Evolutionary conservation across 2,888 invertebrate species (phyloP), one percentile per base, ranked within the genome.

Genomic region (Halictus ligatus): DNA sequence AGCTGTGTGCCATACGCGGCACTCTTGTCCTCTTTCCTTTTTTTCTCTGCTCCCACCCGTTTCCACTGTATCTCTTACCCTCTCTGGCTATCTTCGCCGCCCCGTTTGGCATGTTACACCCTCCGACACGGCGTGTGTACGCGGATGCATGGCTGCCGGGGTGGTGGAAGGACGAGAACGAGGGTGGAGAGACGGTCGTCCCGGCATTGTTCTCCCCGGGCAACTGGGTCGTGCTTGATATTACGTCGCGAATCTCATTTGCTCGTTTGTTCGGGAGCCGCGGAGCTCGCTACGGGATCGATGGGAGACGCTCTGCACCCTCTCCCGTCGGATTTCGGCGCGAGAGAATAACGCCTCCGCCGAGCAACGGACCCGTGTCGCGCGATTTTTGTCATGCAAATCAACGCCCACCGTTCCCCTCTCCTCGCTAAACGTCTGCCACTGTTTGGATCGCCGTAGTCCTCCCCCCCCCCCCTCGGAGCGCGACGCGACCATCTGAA

Each of bases 171-270:
- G 75, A 77, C 75, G 82, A 75, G 48, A 48, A 54, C 40, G 69
- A 79, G 75, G 87, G 69, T 78, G 73, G 48, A 21, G 73, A 50
- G 21, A 72, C 35, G 29, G 88, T 88, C 74, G 85, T 58, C 43
- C 48, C 80, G 76, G 77, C 84, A 83, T 89, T 89, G 90, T 89
- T 89, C 87, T 88, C 50, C 58, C 67, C 83, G 83, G 75, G 86
- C 54, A 81, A 89, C 87, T 88, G 85, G 89, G 88, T 89, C 89
- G 84, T 84, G 75, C 84, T 81, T 86, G 87, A 88, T 89, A 89
- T 83, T 90, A 89, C 87, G 81, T 78, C 84, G 87, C 79, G 89
- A 89, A 89, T 89, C 89, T 87, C 89, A 87, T 89, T 89, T 89
- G 82, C 89, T 89, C 89, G 87, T 87, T 89, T 87, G 85, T 85